Conservation (phyloP, 2,888 invertebrate genomes). For the Ellobium chinense region DNA sequence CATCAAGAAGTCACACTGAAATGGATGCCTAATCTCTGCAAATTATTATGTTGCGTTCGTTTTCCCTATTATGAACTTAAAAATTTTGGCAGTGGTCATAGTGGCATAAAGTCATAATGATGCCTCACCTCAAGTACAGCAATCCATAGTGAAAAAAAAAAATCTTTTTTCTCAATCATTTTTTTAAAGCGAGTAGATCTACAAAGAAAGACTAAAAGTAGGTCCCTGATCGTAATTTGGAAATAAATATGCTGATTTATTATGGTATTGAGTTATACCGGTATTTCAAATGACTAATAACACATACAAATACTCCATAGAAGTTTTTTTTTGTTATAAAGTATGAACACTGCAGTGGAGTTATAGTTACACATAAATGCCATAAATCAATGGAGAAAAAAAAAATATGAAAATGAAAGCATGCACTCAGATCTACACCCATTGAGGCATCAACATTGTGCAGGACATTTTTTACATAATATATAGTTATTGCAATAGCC, state of each 20-base stretch:
- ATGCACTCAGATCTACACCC: conserved; percentile 40
- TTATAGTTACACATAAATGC: conserved; percentile 36
- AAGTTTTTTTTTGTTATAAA: too few species aligned
- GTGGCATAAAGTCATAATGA: too few species aligned
- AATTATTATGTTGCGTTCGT: too few species aligned
- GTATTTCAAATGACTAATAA: neutral
- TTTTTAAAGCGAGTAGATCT: neutral
- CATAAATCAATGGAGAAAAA: conserved; percentile 14
- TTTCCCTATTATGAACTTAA: too few species aligned
- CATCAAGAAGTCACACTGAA: too few species aligned
- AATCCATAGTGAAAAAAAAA: too few species aligned
- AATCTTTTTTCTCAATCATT: too few species aligned
- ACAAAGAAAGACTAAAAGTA: neutral
- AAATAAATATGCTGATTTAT: conserved; percentile 10
- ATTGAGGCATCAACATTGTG: conserved; percentile 12
- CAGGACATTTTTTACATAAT: neutral
- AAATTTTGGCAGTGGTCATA: too few species aligned
- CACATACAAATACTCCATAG: neutral
- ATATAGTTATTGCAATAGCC: conserved; percentile 4
- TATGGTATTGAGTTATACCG: neutral
- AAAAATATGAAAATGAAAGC: neutral
- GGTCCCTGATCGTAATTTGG: conserved; percentile 2
- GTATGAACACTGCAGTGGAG: conserved; percentile 41
- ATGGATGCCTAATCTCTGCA: too few species aligned
- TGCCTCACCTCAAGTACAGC: too few species aligned